Evolutionary conservation across 2,888 invertebrate genomes (phyloP).

Genomic region (Drosophila planitibia): DNA sequence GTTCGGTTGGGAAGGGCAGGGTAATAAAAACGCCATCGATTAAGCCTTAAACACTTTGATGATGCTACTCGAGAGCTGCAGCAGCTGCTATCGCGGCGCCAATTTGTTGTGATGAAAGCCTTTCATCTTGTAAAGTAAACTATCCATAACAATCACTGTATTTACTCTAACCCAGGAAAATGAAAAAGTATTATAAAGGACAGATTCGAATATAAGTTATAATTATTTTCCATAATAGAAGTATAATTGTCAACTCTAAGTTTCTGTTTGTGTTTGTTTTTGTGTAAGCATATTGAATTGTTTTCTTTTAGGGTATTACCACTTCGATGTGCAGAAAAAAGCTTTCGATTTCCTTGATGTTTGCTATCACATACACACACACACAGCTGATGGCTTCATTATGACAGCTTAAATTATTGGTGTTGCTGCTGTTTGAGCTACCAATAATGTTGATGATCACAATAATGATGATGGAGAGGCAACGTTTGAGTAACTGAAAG

Average conservation of each 20-base stretch:
- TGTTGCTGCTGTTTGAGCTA: conserved; percentile 39
- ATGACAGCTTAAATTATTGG: conserved; percentile 61
- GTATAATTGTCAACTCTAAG: neutral
- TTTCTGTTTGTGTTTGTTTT: neutral
- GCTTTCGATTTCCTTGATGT: conserved; percentile 17
- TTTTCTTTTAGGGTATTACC: conserved; percentile 26
- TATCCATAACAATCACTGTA: neutral
- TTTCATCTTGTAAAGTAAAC: conserved; percentile 24
- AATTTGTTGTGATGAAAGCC: conserved; percentile 44
- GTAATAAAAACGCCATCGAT: conserved; percentile 70
- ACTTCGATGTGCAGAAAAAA: conserved; percentile 9
- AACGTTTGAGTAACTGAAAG: conserved; percentile 49
- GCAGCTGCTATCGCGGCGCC: conserved; percentile 19
- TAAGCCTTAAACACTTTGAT: conserved; percentile 68
- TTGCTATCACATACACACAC: neutral
- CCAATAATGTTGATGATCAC: conserved; percentile 38
- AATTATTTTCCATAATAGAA: neutral
- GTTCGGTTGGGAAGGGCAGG: conserved; percentile 13
- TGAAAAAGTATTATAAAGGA: neutral
- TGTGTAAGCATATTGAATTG: neutral
- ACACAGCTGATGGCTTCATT: conserved; percentile 61
- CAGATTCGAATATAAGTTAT: neutral
- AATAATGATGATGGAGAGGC: conserved; percentile 47
- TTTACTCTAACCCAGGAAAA: conserved; percentile 11
- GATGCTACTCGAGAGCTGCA: conserved; percentile 27